Base-by-base conservation (phyloP, 2,797 vertebrate species). In the Sebastes itinus region DNA sequence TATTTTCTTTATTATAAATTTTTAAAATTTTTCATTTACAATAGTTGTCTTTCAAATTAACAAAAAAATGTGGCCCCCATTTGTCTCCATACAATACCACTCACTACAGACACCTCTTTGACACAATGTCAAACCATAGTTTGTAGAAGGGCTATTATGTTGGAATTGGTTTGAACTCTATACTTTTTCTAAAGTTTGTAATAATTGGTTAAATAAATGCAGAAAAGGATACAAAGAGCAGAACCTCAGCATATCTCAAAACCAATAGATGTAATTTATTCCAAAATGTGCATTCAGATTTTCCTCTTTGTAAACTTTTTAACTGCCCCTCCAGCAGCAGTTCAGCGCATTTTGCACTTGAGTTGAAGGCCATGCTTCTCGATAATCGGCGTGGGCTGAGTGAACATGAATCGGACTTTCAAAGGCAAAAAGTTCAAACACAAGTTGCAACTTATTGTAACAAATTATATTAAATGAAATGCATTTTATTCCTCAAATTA, bases 371-470 rank as follows among this genome's bases (percentile, higher is more conserved):
- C 30, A 3, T 70, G 64, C 32, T 46, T 70, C 7, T 49, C 10
- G 7, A 65, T 72, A 75, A 72, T 14, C 27, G n/a, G 25, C 49
- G 22, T 80, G 23, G 55, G n/a, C 14, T 22, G 30, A 30, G 54
- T 33, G 6, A 32, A 46, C n/a, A 32, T 27, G 4, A 60, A 72
- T 60, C 33, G 7, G 20, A 71, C 23, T 16, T 65, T 82, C 52
- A 78, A 80, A 66, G 54, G 3, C 70, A 62, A 82, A 69, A 63
- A 65, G 58, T 72, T 77, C 49, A 81, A 67, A 52, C 20, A 55
- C 33, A 66, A 80, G 64, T 59, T n/a, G 80, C 25, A 83, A 75
- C 30, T 61, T 68, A 59, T 60, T 65, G 33, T 27, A 65, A 75
- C 20, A 71, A 63, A 62, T 49, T 28, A 63, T 7, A 38, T 70